Evolutionary conservation across 2,888 invertebrate genomes (phyloP).

Genomic region (Corbicula japonica): DNA sequence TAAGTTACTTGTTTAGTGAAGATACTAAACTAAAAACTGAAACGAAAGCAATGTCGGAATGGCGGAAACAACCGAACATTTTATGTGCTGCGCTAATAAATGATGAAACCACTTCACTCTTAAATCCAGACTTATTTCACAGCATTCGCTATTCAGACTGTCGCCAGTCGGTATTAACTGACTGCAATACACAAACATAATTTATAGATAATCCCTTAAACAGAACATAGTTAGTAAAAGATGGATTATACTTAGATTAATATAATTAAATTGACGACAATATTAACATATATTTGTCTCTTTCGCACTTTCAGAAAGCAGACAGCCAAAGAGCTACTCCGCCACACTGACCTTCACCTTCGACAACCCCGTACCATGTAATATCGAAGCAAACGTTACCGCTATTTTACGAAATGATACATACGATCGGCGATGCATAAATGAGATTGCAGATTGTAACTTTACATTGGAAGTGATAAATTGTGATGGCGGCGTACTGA

Average conservation of each 20-base stretch:
- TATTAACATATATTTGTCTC: neutral
- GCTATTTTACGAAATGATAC: neutral
- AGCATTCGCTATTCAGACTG: too few relatives aligned
- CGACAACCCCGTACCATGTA: slow-evolving; percentile 40
- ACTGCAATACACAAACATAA: too few relatives aligned
- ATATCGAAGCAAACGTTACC: slow-evolving; percentile 11
- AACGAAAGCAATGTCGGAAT: too few relatives aligned
- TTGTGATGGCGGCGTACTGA: slow-evolving; percentile 13
- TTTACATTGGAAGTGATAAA: slow-evolving; percentile 28
- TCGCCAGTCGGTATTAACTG: too few relatives aligned
- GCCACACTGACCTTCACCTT: slow-evolving; percentile 38
- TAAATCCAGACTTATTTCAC: too few relatives aligned
- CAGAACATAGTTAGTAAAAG: neutral
- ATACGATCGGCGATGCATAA: slow-evolving; percentile 12
- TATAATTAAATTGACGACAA: neutral
- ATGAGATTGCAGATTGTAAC: slow-evolving; percentile 19
- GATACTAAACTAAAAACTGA: too few relatives aligned
- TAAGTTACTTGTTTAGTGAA: too few relatives aligned
- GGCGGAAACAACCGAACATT: too few relatives aligned
- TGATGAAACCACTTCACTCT: too few relatives aligned
- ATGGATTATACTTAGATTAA: neutral
- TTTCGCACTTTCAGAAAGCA: slow-evolving; percentile 34
- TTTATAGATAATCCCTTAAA: neutral
- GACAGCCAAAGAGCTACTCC: slow-evolving; percentile 34
- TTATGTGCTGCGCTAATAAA: too few relatives aligned